Conservation (phyloP, 2,797 vertebrate species). For the Coreius guichenoti region DNA sequence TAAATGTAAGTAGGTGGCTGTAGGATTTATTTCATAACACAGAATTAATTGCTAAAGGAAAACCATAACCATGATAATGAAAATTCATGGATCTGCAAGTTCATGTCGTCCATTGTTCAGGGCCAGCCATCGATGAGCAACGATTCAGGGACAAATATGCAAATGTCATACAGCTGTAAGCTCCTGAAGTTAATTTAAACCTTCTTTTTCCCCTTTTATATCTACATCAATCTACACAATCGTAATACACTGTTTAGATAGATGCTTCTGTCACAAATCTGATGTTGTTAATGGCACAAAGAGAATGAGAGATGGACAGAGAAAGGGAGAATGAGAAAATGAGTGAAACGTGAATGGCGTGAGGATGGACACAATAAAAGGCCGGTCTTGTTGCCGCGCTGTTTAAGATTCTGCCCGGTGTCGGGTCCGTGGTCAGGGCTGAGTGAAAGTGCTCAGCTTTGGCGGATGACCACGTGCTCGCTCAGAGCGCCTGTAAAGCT, state of each 20-base stretch:
- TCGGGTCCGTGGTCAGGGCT: conserved; percentile 34
- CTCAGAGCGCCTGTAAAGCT: conserved; percentile 81
- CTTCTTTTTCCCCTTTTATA: neutral
- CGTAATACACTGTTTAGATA: neutral
- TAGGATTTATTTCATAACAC: neutral
- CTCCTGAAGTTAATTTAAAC: conserved; percentile 2
- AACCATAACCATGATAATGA: conserved; percentile 17
- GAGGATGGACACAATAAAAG: conserved; percentile 35
- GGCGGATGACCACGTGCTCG: conserved; percentile 72
- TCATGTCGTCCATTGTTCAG: neutral
- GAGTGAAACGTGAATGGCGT: conserved; percentile 26
- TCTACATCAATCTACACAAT: neutral
- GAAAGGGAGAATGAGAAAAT: conserved; percentile 18
- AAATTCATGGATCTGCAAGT: neutral
- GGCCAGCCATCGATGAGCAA: neutral
- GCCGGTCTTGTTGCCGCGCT: conserved; percentile 71
- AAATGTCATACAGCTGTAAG: conserved; percentile 23
- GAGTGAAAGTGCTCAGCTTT: conserved; percentile 39
- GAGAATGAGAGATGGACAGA: conserved; percentile 1
- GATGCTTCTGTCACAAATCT: neutral
- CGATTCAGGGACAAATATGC: conserved; percentile 19
- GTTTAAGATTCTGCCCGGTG: conserved; percentile 80
- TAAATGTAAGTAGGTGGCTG: neutral
- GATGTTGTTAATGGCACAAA: neutral
- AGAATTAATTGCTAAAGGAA: conserved; percentile 10